phyloP scores from a whole-genome alignment of 2,888 invertebrate genomes.

The Watsonalla cultraria region DNA sequence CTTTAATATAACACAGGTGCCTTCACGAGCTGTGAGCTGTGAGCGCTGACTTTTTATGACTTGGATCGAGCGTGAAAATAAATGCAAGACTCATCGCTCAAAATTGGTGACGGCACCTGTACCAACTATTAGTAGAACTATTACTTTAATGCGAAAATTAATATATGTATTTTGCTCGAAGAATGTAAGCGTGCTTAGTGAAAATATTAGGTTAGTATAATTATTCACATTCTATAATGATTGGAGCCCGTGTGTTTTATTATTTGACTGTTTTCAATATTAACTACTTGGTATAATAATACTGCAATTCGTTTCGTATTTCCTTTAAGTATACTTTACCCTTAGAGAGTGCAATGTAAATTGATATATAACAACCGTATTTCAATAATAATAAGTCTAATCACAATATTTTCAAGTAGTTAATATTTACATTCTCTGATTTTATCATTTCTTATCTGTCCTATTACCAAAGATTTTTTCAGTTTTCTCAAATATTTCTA shows the following conservation, averaged over 20 bases:
- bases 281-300: too few species aligned
- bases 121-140: not conserved
- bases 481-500: too few species aligned
- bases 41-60: too few species aligned
- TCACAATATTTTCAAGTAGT: not conserved
- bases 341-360: not conserved
- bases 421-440: not conserved
- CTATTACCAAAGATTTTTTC: conserved; percentile 5
- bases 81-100: too few species aligned
- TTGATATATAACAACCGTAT: not conserved
- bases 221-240: too few species aligned
- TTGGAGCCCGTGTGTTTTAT: conserved; percentile 1
- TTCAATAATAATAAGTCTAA: not conserved
- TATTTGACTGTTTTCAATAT: not conserved
- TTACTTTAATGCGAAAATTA: conserved; percentile 1
- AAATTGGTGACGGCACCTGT: too few species aligned
- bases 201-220: conserved; percentile 9
- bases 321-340: too few species aligned
- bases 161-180: conserved; percentile 8
- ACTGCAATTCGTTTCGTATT: too few species aligned
- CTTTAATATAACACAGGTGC: too few species aligned
- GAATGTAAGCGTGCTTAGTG: conserved; percentile 11
- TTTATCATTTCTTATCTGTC: not conserved
- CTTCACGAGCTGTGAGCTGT: too few species aligned
- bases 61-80: too few species aligned